Conservation (phyloP, 2,113 vertebrate species). For the Empidonax alnorum region DNA sequence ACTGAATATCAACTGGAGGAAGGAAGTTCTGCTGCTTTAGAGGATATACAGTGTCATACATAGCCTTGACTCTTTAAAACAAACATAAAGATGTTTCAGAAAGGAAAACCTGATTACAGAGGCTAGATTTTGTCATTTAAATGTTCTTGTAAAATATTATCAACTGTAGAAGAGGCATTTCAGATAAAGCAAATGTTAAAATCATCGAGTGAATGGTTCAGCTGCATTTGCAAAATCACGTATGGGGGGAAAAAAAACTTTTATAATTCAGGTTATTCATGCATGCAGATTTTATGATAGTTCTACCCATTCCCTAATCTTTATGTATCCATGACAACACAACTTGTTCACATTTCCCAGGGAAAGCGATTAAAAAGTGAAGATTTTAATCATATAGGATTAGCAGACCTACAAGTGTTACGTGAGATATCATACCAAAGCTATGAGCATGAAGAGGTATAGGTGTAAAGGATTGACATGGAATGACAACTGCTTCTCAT, state of each 20-base stretch:
- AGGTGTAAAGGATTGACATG: not conserved
- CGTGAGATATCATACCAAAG: not conserved
- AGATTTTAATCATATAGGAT: not conserved
- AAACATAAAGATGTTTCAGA: not conserved
- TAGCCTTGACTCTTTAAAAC: not conserved
- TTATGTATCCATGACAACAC: slow-evolving; percentile 29
- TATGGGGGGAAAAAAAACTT: not conserved
- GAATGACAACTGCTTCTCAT: not conserved
- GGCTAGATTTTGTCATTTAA: not conserved
- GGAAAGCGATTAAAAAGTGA: not conserved
- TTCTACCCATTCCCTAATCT: not conserved
- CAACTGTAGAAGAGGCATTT: not conserved
- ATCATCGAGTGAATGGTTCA: not conserved
- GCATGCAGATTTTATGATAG: not conserved
- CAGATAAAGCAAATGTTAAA: not conserved
- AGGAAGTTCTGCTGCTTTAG: not conserved
- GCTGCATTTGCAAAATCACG: not conserved
- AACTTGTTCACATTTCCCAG: not conserved
- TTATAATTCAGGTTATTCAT: slow-evolving; percentile 8
- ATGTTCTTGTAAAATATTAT: not conserved
- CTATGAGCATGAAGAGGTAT: not conserved
- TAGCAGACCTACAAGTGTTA: not conserved
- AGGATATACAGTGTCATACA: not conserved
- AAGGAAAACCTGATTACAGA: not conserved
- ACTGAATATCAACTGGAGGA: not conserved